Evolutionary conservation across 1,140 invertebrate species (phyloP).

Genomic region (Carposina sasakii): DNA sequence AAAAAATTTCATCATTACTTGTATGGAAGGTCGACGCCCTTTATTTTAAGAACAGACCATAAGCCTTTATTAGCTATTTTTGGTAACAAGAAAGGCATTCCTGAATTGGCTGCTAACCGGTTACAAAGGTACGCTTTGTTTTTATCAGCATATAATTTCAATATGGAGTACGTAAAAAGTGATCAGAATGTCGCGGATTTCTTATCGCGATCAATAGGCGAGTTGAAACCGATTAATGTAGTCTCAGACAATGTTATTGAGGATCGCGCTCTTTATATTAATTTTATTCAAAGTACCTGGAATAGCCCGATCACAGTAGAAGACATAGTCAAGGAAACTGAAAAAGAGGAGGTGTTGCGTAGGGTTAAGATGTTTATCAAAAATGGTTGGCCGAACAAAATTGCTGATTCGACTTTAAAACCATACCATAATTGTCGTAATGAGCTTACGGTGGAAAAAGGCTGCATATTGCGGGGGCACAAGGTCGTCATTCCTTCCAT

Average conservation of each 20-base stretch:
- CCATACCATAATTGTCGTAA: not conserved
- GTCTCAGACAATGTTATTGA: not conserved
- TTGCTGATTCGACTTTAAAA: not conserved
- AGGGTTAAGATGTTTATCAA: not conserved
- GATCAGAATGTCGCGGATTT: constrained; percentile 19
- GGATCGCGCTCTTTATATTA: not conserved
- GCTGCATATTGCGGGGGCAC: not conserved
- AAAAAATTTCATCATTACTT: constrained; percentile 38
- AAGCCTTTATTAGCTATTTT: constrained; percentile 42
- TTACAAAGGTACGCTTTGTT: constrained; percentile 39
- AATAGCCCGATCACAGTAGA: not conserved
- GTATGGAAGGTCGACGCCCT: constrained; percentile 16
- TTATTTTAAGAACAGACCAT: not conserved
- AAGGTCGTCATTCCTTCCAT: constrained; percentile 23
- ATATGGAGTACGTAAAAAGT: constrained; percentile 35
- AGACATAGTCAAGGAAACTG: not conserved
- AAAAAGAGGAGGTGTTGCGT: not conserved
- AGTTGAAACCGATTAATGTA: not conserved
- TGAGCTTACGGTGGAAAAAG: constrained; percentile 4
- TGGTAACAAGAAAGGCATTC: constrained; percentile 29
- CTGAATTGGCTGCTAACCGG: constrained; percentile 31
- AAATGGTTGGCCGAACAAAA: not conserved
- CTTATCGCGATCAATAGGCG: constrained; percentile 1
- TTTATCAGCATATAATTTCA: constrained; percentile 39
- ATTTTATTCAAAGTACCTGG: not conserved